Evolutionary conservation across 2,797 vertebrate genomes (phyloP), one percentile per base, ranked within the genome.

Genomic region (Rhabdomys pumilio): DNA sequence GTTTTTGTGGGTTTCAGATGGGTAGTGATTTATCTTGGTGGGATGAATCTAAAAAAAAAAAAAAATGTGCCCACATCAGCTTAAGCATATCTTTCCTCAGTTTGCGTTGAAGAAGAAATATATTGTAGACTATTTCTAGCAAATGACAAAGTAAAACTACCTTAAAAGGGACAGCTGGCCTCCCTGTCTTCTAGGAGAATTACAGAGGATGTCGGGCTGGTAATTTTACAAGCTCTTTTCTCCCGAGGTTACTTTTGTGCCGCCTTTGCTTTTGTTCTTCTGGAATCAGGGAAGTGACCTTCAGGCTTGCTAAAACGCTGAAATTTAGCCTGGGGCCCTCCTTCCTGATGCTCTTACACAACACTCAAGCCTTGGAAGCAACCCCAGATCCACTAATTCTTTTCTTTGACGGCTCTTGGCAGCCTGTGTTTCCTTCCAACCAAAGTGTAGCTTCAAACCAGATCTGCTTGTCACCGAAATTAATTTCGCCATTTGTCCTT

Each of bases 261-360:
- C 0, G 31, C 63, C 22, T 67, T 84, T 50, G 82, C 81, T 65
- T 61, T 65, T 67, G 82, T 84, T 38, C 41, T 61, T 63, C 26
- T 19, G 76, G 47, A 77, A 31, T 50, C 0, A 13, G 93, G 91
- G 92, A 77, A 73, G 67, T 97, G 96, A 98, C 96, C 98, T 98
- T 97, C 96, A 96, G 97, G 96, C 86, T 96, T 95, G 92, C 96
- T 97, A 91, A 94, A 89, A 94, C 41, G 76, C 95, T 97, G 97
- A 83, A 92, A 1, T 97, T 98, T 96, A 84, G 96, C 96, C 90
- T 53, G 96, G 87, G 87, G 98, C 97, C 59, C 93, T 96, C 93
- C 93, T 98, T 97, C 95, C 97, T 97, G 92, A 94, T 94, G 93
- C 92, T 96, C 95, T 97, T 98, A 93, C 93, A 93, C 94, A 97